These are phyloP conservation scores for Pangasius macronema DNA, from an alignment of 2,797 vertebrate genomes.

Conservation along the genomic window DNA sequence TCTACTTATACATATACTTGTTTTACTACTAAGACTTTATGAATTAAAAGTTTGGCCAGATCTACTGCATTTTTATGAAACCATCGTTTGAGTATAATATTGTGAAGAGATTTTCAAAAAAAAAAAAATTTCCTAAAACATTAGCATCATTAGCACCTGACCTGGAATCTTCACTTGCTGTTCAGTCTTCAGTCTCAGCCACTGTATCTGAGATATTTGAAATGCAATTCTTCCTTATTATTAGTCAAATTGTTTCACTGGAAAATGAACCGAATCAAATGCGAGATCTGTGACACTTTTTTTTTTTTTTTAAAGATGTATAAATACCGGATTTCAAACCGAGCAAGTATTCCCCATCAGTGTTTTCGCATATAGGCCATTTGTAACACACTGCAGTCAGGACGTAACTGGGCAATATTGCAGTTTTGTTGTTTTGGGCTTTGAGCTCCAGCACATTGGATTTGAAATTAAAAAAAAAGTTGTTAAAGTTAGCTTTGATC, in stretches of 20 bases:
- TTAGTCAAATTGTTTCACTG: not conserved
- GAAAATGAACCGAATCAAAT: not conserved
- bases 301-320: not conserved
- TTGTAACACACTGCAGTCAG: not conserved
- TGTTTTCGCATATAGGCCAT: not conserved
- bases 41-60: not conserved
- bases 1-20: constrained; percentile 44
- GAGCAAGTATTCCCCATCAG: not conserved
- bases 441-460: not conserved
- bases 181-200: not conserved
- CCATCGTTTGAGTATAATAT: not conserved
- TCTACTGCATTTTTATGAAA: constrained; percentile 11
- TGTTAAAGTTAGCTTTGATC: not conserved
- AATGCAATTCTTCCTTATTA: not conserved
- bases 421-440: not conserved
- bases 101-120: not conserved
- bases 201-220: not conserved
- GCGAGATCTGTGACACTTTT: not conserved
- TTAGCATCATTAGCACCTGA: not conserved
- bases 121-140: not conserved
- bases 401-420: no score
- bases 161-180: not conserved
- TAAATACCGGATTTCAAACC: not conserved
- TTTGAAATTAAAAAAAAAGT: not conserved
- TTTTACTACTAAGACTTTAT: not conserved